Percentiles rank a stretch among this genome's conserved stretches.
These are phyloP conservation scores for Seira musarum DNA, from an alignment of 2,888 invertebrate genomes.

Conservation along the genomic window DNA sequence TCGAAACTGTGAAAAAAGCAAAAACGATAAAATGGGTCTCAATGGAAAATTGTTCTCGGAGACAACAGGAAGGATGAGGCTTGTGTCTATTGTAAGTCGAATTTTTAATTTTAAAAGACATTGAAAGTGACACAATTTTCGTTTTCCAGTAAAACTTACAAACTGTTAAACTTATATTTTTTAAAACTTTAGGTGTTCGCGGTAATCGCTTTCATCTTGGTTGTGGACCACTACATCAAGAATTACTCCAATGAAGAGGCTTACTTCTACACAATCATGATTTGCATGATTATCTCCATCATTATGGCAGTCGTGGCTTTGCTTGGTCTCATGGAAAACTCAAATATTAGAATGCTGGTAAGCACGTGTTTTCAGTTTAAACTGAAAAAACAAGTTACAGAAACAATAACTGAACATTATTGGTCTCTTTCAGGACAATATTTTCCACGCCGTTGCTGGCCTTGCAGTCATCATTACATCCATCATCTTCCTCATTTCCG, in stretches of 20 bases:
- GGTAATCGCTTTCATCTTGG: constrained; percentile 61
- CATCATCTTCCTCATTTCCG: constrained; percentile 63
- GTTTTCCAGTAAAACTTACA: background rate
- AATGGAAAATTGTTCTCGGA: constrained; percentile 63
- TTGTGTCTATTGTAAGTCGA: constrained; percentile 61
- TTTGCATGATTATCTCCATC: constrained; percentile 63
- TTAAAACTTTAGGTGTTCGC: constrained; percentile 60
- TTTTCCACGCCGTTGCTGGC: constrained; percentile 63
- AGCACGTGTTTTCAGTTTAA: constrained; percentile 23
- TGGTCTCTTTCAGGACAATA: constrained; percentile 59
- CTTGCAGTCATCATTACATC: constrained; percentile 63
- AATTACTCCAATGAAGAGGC: constrained; percentile 62
- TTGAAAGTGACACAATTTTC: background rate
- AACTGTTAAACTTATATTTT: background rate
- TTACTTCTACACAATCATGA: constrained; percentile 61
- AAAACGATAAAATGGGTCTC: constrained; percentile 50
- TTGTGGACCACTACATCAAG: constrained; percentile 58
- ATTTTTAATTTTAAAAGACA: background rate
- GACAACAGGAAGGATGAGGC: constrained; percentile 59
- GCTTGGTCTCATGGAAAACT: constrained; percentile 64
- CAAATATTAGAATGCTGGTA: constrained; percentile 63
- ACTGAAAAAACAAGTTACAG: too few relatives aligned
- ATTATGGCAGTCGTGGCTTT: constrained; percentile 61
- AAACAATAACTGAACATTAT: too few relatives aligned
- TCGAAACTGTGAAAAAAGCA: background rate